Base-by-base conservation (phyloP, 2,888 invertebrate species). In the Trachelus tabidus region DNA sequence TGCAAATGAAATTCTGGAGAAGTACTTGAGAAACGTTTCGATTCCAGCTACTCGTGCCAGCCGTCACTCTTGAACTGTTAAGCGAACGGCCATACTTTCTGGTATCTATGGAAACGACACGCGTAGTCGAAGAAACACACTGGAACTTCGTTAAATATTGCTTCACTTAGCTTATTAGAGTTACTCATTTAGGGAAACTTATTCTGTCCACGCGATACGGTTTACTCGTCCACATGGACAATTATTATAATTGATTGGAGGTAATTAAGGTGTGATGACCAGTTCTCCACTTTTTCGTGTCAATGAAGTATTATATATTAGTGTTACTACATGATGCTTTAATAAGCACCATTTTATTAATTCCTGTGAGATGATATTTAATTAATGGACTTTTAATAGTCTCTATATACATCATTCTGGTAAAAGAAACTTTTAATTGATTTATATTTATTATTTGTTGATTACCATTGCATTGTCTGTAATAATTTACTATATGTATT, bases 31-130 rank as follows among this genome's bases (percentile, higher is more conserved):
- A 33, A 71, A 71, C 71, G 31, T 71, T 34, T 33, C 31, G 34
- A 73, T 79, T 77, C 35, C 79, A 83, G 81, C 82, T 84, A 85
- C 79, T 81, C 83, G 82, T 83, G 77, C 81, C 87, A 85, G 85
- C 86, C 85, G 85, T 88, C 86, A 86, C 82, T 87, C 76, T 81
- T 81, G 81, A 87, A 89, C 89, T 88, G 83, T 84, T 83, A 83
- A 83, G 81, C 84, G 78, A 81, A 82, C 87, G 81, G 85, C 87
- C 88, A 88, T 87, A 84, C 85, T 84, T 83, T 80, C 77, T 77
- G 74, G 86, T 90, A 81, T 79, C 85, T 87, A 89, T 90, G 88
- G 82, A 84, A 79, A 90, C 89, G 71, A 81, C 68, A 80, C 77
- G 31, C 56, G 23, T 56, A 56, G 56, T 56, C 56, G 56, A 56